phyloP scores from a whole-genome alignment of 2,797 vertebrate species.

The Megaceryle alcyon region DNA sequence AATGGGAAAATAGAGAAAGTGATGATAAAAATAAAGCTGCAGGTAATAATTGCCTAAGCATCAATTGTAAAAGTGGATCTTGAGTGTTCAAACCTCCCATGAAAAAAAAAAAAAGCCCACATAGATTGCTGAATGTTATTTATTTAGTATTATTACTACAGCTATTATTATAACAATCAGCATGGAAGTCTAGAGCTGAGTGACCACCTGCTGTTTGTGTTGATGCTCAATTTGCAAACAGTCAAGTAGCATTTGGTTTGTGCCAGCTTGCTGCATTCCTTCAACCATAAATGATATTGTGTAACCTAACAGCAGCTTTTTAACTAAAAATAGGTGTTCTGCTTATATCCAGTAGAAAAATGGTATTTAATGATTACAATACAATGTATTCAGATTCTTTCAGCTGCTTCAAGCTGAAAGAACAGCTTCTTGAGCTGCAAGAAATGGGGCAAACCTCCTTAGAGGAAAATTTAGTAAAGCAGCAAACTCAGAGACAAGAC shows the following conservation, averaged over 20 bases:
- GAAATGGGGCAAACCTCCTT: conserved; percentile 37
- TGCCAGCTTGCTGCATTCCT: conserved; percentile 61
- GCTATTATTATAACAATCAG: background rate
- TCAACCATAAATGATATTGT: conserved; percentile 52
- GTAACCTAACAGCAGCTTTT: conserved; percentile 58
- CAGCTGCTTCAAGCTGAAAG: conserved; percentile 24
- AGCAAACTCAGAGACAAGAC: background rate
- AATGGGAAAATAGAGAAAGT: background rate
- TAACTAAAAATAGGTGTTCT: conserved; percentile 66
- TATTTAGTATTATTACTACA: conserved; percentile 15
- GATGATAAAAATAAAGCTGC: conserved; percentile 1
- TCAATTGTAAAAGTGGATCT: background rate
- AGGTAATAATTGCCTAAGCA: background rate
- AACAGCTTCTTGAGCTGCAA: conserved; percentile 41
- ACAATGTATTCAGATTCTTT: conserved; percentile 30
- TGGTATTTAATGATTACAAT: conserved; percentile 52
- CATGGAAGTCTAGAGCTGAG: conserved; percentile 9
- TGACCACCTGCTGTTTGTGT: conserved; percentile 59
- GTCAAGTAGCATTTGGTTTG: conserved; percentile 53
- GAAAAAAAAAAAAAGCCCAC: background rate
- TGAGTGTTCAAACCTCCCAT: background rate
- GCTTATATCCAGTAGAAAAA: conserved; percentile 27
- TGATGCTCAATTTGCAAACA: conserved; percentile 64
- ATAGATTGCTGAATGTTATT: background rate
- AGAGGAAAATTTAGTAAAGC: conserved; percentile 48